Conservation (phyloP, 1,140 invertebrate species). For the Cyclina sinensis region DNA sequence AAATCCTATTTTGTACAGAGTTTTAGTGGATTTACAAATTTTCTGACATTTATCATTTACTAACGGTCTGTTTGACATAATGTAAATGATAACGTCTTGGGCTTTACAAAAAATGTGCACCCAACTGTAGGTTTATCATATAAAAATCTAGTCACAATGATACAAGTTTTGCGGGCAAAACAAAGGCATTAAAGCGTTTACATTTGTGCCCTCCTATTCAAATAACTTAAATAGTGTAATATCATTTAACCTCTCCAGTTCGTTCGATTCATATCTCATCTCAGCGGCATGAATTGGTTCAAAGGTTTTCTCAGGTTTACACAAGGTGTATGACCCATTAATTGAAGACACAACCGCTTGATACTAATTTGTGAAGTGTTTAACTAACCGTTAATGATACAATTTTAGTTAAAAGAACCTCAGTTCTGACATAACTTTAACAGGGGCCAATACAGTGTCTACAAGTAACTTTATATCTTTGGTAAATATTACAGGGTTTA, state of each 20-base stretch:
- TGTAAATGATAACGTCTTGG: constrained; percentile 3
- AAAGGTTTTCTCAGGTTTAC: constrained; percentile 29
- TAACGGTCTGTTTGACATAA: constrained; percentile 1
- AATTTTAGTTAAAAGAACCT: not conserved
- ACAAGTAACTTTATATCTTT: too few species aligned
- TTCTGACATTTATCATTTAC: not conserved
- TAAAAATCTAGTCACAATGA: not conserved
- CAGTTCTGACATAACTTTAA: not conserved
- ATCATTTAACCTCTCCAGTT: not conserved
- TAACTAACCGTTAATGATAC: constrained; percentile 28
- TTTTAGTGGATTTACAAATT: not conserved
- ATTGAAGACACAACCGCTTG: not conserved
- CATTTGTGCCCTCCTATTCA: not conserved
- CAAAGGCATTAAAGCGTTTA: constrained; percentile 36
- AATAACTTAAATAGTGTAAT: not conserved
- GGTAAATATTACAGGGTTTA: too few species aligned
- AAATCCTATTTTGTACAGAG: too few species aligned
- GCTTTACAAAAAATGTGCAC: not conserved
- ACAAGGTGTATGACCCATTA: constrained; percentile 13
- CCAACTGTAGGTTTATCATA: not conserved
- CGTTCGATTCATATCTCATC: not conserved
- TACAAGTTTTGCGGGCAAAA: not conserved
- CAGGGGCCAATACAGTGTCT: not conserved
- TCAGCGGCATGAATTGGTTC: constrained; percentile 25
- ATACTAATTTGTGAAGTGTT: constrained; percentile 1